Percentiles rank a stretch among this genome's conserved stretches.
phyloP scores from a whole-genome alignment of 2,113 vertebrate species.

The Psophia crepitans region DNA sequence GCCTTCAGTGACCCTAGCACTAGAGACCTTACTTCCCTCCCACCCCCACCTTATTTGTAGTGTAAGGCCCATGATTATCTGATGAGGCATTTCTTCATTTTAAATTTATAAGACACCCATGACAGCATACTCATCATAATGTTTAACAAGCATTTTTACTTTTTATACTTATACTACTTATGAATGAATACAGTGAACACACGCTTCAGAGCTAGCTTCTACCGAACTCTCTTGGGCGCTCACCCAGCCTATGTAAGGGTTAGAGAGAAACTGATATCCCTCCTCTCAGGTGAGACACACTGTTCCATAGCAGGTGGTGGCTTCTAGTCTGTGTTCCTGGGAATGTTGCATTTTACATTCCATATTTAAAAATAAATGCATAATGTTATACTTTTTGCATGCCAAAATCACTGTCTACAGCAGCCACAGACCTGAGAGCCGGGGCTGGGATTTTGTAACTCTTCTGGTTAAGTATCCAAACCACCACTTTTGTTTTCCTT shows the following conservation, averaged over 20 bases:
- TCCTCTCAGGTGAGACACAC: not conserved
- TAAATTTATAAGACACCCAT: not conserved
- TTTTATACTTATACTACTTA: no score
- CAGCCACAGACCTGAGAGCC: not conserved
- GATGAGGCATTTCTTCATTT: not conserved
- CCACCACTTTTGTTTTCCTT: not conserved
- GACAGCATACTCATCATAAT: accelerated
- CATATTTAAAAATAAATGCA: not conserved
- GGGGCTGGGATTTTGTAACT: not conserved
- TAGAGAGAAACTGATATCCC: not conserved
- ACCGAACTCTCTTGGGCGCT: not conserved
- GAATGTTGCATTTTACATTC: not conserved
- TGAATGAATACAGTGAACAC: not conserved
- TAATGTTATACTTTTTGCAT: not conserved
- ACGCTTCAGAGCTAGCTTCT: not conserved
- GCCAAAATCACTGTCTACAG: not conserved
- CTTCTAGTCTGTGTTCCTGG: not conserved
- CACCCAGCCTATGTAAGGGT: not conserved
- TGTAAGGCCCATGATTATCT: not conserved
- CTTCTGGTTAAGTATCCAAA: not conserved
- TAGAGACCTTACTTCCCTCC: not conserved
- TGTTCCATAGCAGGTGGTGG: not conserved
- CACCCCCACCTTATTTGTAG: not conserved
- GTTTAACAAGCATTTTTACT: not conserved
- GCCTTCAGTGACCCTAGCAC: not conserved